Conservation (phyloP, 2,113 vertebrate species). For the Ageneiosus marmoratus region DNA sequence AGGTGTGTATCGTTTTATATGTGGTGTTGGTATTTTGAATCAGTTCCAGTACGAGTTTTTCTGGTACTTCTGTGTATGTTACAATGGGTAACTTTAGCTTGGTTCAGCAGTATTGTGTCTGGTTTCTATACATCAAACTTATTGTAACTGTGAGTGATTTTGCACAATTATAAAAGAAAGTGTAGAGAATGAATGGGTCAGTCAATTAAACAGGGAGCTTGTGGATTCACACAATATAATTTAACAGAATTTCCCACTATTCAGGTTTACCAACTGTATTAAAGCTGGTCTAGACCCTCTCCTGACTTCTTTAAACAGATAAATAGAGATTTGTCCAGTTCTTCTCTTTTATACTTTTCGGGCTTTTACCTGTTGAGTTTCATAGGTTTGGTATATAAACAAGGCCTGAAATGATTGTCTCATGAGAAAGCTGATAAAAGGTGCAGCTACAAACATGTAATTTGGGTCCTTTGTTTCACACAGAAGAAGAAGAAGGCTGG, state of each 20-base stretch:
- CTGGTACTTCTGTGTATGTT: no score
- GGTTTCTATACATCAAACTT: not conserved
- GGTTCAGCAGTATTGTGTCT: not conserved
- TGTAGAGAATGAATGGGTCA: not conserved
- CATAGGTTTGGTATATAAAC: not conserved
- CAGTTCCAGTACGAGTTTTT: no score
- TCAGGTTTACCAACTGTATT: not conserved
- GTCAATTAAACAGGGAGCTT: not conserved
- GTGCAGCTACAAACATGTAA: not conserved
- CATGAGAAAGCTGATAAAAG: not conserved
- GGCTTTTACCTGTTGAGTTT: not conserved
- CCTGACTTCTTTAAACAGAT: not conserved
- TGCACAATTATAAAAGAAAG: not conserved
- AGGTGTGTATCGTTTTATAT: no score
- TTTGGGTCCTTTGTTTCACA: not conserved
- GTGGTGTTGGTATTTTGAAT: no score
- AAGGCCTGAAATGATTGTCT: not conserved
- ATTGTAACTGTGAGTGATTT: not conserved
- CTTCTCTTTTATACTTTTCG: not conserved
- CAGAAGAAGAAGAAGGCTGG: constrained; percentile 36
- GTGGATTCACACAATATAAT: not conserved
- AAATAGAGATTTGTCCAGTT: not conserved
- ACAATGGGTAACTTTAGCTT: not conserved
- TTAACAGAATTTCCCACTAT: not conserved
- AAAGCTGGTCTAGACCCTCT: not conserved